These are phyloP conservation scores for Tetramorium simillimum DNA, from an alignment of 1,140 invertebrate species.

Conservation along the genomic window DNA sequence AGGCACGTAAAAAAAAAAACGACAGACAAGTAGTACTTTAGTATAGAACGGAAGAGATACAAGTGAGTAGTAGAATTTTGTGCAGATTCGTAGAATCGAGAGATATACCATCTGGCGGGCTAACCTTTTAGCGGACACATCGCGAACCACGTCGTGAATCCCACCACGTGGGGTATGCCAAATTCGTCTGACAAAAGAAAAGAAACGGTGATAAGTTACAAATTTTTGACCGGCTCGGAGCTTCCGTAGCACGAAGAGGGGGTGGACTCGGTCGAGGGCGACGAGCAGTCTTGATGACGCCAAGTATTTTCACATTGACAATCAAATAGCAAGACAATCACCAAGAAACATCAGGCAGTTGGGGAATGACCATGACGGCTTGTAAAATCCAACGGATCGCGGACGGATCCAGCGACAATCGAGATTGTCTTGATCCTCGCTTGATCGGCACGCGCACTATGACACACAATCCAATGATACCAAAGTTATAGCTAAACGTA, in stretches of 20 bases:
- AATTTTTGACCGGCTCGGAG: slow-evolving; percentile 28
- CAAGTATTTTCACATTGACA: slow-evolving; percentile 29
- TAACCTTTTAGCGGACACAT: slow-evolving; percentile 87
- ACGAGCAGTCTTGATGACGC: slow-evolving; percentile 26
- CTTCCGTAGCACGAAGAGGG: not conserved
- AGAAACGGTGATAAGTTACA: slow-evolving; percentile 51
- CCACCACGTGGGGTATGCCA: slow-evolving; percentile 84
- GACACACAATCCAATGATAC: slow-evolving; percentile 38
- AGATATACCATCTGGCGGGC: slow-evolving; percentile 70
- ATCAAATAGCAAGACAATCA: slow-evolving; percentile 48
- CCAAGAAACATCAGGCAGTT: slow-evolving; percentile 42
- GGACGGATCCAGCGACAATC: slow-evolving; percentile 45
- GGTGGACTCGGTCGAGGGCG: slow-evolving; percentile 9
- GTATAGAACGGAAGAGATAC: slow-evolving; percentile 28
- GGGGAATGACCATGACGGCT: slow-evolving; percentile 43
- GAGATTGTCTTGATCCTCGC: slow-evolving; percentile 32
- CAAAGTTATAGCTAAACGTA: slow-evolving; percentile 46
- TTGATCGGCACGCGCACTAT: slow-evolving; percentile 36
- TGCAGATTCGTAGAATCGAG: slow-evolving; percentile 57
- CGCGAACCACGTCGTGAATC: slow-evolving; percentile 87
- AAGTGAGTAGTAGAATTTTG: slow-evolving; percentile 46
- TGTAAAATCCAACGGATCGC: slow-evolving; percentile 29
- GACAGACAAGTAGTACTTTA: slow-evolving; percentile 40
- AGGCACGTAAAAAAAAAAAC: not conserved
- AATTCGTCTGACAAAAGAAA: slow-evolving; percentile 79